Conservation (phyloP, 2,113 vertebrate species). For the Dicrurus megarhynchus region DNA sequence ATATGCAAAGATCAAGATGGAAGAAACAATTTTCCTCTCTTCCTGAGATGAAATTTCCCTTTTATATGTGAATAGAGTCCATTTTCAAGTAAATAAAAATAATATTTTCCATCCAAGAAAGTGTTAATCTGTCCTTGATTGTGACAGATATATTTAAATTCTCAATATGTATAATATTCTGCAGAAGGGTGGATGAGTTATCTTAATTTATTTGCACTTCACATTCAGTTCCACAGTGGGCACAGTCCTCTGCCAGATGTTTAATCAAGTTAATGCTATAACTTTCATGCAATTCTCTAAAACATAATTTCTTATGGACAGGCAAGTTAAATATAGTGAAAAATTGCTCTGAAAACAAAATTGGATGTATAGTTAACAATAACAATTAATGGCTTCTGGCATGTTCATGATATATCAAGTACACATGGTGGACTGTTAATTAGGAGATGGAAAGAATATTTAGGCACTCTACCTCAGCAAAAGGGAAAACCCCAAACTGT, state of each 20-base stretch:
- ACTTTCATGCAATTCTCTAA: background rate
- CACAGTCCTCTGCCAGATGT: slow-evolving; percentile 9
- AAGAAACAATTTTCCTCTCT: slow-evolving; percentile 1
- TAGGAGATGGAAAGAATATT: background rate
- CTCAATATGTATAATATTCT: background rate
- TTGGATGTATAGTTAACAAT: background rate
- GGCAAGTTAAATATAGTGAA: slow-evolving; percentile 3
- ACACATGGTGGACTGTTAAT: background rate
- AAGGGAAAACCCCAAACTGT: background rate
- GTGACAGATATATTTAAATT: background rate
- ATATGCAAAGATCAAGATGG: background rate
- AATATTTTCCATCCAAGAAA: background rate
- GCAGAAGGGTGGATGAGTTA: background rate
- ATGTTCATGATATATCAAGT: background rate
- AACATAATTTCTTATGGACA: slow-evolving; percentile 2
- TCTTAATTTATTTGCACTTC: slow-evolving; percentile 40
- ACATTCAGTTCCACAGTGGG: background rate
- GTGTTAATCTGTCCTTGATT: background rate
- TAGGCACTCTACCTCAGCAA: background rate
- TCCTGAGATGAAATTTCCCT: background rate
- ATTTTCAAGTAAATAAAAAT: slow-evolving; percentile 15
- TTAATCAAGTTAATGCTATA: slow-evolving; percentile 41
- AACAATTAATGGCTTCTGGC: background rate
- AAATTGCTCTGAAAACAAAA: slow-evolving; percentile 29
- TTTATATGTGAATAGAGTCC: background rate